phyloP scores from a whole-genome alignment of 2,797 vertebrate genomes.

The Takifugu rubripes region DNA sequence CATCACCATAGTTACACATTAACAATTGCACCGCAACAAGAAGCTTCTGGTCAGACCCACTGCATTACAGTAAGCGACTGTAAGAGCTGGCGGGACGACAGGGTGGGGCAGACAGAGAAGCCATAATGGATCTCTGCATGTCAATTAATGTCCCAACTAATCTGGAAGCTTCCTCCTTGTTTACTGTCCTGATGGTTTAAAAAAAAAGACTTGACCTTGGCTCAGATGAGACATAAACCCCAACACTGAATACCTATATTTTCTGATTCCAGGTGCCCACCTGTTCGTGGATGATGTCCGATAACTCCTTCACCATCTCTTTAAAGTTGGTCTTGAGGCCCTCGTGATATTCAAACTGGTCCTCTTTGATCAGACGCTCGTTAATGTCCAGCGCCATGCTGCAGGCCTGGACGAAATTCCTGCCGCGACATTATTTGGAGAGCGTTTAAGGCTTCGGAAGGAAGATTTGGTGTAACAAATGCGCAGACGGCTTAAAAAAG shows the following conservation, averaged over 20 bases:
- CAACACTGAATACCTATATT: no score
- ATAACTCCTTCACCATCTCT: slow-evolving; percentile 96
- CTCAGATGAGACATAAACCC: no score
- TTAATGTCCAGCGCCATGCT: slow-evolving; percentile 93
- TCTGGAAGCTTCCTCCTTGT: no score
- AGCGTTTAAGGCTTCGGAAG: background rate
- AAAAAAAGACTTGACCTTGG: no score
- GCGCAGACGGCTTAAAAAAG: background rate
- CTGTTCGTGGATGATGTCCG: slow-evolving; percentile 96
- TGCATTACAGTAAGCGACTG: no score
- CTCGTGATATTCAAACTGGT: slow-evolving; percentile 95
- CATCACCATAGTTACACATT: slow-evolving; percentile 4
- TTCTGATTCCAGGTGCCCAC: slow-evolving; percentile 47
- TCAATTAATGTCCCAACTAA: background rate
- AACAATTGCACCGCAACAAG: background rate
- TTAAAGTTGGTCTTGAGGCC: slow-evolving; percentile 94
- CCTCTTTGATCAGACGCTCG: slow-evolving; percentile 93
- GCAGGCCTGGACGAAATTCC: slow-evolving; percentile 91
- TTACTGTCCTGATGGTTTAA: no score
- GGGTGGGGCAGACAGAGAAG: no score
- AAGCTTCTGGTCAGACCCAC: background rate
- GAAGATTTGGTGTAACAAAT: background rate
- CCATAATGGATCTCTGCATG: background rate
- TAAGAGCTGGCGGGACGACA: no score
- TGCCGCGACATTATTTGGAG: slow-evolving; percentile 49